phyloP scores from a whole-genome alignment of 2,113 vertebrate species.

The Ciconia boyciana region DNA sequence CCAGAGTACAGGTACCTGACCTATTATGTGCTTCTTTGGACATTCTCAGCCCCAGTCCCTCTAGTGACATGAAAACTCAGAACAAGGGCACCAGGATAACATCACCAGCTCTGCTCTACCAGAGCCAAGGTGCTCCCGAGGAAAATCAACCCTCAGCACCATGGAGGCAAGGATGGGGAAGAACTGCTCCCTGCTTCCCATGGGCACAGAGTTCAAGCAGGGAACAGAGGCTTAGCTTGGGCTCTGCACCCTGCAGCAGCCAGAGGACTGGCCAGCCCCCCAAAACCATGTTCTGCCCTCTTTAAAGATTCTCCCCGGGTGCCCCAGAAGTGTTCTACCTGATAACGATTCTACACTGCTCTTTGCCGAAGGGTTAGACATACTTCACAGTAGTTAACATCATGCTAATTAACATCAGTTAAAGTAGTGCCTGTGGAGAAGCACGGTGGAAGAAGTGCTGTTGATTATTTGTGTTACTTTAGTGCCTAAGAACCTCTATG shows the following conservation, averaged over 20 bases:
- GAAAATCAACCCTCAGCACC: rapidly evolving
- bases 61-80: neutral
- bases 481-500: neutral
- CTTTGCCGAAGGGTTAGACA: neutral
- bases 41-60: neutral
- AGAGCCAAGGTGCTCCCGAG: neutral
- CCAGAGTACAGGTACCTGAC: rapidly evolving
- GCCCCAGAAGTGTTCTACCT: neutral
- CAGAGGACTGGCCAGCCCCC: neutral
- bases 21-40: neutral
- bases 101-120: neutral
- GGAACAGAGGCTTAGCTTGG: neutral
- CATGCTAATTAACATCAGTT: neutral
- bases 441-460: neutral
- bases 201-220: rapidly evolving
- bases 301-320: neutral
- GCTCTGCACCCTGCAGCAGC: rapidly evolving
- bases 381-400: neutral
- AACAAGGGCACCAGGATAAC: neutral
- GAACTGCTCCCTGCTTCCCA: neutral
- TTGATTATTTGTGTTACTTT: neutral
- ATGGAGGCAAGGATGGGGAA: neutral
- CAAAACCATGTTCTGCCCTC: neutral
- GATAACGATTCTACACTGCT: too few relatives aligned
- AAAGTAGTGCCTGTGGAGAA: neutral